Evolutionary conservation across 92 coral and sea anemone genomes (phyloP).

Genomic region (Hydrozoanthus gracilis): DNA sequence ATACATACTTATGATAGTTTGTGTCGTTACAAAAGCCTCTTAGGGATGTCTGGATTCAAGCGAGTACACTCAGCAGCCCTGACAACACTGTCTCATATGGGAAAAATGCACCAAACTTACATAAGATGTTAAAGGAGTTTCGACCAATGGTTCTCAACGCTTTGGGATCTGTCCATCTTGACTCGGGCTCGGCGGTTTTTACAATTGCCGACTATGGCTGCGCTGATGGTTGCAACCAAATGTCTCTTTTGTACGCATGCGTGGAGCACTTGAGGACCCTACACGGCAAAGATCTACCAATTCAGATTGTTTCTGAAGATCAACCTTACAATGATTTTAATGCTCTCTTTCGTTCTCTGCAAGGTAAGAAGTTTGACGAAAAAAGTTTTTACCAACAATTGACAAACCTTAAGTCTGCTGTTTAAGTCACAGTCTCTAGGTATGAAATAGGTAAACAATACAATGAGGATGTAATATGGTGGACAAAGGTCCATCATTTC

Average conservation of each 20-base stretch:
- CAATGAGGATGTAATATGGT: no score
- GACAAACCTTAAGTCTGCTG: no score
- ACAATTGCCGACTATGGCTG: conserved; percentile 77
- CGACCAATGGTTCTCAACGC: conserved; percentile 44
- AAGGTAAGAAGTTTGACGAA: conserved; percentile 48
- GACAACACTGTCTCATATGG: neutral
- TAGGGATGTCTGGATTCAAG: no score
- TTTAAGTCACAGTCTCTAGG: no score
- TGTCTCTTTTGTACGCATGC: conserved; percentile 76
- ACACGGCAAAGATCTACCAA: conserved; percentile 66
- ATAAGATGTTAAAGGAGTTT: neutral
- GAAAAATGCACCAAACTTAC: neutral
- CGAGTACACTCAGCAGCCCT: neutral
- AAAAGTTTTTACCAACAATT: neutral
- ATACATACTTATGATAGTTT: no score
- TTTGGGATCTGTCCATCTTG: conserved; percentile 34
- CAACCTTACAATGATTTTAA: conserved; percentile 84
- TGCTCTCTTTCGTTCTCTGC: conserved; percentile 69
- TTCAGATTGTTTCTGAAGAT: conserved; percentile 74
- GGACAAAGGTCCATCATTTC: no score
- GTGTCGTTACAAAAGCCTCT: no score
- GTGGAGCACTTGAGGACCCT: conserved; percentile 70
- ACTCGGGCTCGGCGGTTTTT: conserved; percentile 45
- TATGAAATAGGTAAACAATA: no score
- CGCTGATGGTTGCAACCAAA: conserved; percentile 79